Conservation (phyloP, 2,888 invertebrate genomes). For the Campaea margaritaria region DNA sequence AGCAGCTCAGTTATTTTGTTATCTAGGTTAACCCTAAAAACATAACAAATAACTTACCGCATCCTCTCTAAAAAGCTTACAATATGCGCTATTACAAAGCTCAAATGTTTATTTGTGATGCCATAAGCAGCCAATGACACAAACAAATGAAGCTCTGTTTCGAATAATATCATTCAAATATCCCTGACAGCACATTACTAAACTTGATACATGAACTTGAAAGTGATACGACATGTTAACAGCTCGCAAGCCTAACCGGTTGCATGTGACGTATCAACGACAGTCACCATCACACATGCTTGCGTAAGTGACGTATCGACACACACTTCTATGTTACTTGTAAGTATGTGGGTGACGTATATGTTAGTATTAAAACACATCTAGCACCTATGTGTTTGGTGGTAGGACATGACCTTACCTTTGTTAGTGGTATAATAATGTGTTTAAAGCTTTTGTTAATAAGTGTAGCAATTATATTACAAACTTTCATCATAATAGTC, state of each 20-base stretch:
- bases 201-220: constrained; percentile 41
- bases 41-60: too few relatives aligned
- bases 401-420: neutral
- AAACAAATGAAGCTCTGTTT: neutral
- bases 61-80: too few relatives aligned
- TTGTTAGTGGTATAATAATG: neutral
- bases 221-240: constrained; percentile 16
- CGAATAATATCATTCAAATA: constrained; percentile 3
- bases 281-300: neutral
- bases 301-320: constrained; percentile 16
- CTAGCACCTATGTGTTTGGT: neutral
- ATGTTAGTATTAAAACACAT: neutral
- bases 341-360: constrained; percentile 6
- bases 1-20: too few relatives aligned
- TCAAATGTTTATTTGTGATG: too few relatives aligned
- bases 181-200: constrained; percentile 7
- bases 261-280: constrained; percentile 23
- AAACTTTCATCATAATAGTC: neutral
- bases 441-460: too few relatives aligned
- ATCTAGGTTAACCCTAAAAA: too few relatives aligned
- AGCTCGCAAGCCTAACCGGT: constrained; percentile 29
- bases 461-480: neutral
- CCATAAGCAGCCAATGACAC: neutral
- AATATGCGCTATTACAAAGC: too few relatives aligned
- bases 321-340: neutral